These are phyloP conservation scores for Cyprinella venusta DNA, from an alignment of 2,797 vertebrate genomes.

Conservation along the genomic window DNA sequence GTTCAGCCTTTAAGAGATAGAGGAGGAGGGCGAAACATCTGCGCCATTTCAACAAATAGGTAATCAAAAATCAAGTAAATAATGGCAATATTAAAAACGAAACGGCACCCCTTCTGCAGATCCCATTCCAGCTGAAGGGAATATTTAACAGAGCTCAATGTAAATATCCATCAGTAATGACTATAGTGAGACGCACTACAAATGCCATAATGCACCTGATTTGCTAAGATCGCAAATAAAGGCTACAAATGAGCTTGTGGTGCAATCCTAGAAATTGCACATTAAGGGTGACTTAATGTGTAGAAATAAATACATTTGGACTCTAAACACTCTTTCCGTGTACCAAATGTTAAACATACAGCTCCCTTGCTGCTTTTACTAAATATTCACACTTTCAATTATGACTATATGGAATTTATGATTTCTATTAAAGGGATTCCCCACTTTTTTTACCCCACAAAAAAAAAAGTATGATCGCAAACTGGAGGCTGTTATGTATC, in stretches of 20 bases:
- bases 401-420: neutral
- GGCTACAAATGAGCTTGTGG: neutral
- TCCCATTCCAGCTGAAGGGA: neutral
- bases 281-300: neutral
- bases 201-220: neutral
- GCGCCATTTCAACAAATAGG: conserved; percentile 71
- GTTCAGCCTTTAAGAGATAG: conserved; percentile 46
- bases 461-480: neutral
- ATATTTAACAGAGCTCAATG: conserved; percentile 9
- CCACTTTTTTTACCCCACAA: too few relatives aligned
- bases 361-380: neutral
- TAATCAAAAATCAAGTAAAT: conserved; percentile 78
- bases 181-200: neutral
- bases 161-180: conserved; percentile 11
- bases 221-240: neutral
- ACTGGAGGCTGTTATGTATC: neutral
- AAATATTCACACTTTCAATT: neutral
- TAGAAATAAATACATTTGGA: neutral
- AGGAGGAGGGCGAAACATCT: conserved; percentile 73
- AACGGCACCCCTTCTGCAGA: conserved; percentile 6
- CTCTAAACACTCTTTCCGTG: too few relatives aligned
- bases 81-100: conserved; percentile 57
- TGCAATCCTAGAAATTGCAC: neutral
- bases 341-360: neutral
- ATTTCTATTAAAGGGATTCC: neutral